phyloP scores from a whole-genome alignment of 2,113 vertebrate species.

The Emberiza fucata region DNA sequence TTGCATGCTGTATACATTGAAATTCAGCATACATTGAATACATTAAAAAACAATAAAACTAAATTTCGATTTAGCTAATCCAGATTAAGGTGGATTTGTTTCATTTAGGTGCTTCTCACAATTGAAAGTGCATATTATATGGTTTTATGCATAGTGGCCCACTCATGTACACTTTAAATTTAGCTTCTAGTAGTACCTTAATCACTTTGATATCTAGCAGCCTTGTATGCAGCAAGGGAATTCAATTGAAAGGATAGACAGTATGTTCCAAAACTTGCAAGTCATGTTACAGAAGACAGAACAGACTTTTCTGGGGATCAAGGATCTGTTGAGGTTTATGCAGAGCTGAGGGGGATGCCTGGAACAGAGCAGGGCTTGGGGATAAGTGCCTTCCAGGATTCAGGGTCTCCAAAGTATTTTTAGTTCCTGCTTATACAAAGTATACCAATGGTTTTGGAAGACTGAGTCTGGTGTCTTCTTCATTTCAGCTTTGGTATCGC shows the following conservation, averaged over 20 bases:
- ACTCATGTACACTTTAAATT: not conserved
- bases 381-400: not conserved
- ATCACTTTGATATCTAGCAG: not conserved
- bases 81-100: not conserved
- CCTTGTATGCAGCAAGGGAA: rapidly evolving
- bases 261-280: not conserved
- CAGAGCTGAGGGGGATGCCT: rapidly evolving
- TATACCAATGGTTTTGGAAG: not conserved
- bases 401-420: not conserved
- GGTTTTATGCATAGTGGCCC: not conserved
- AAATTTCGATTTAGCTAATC: not conserved
- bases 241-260: not conserved
- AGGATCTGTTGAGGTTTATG: not conserved
- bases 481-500: not conserved
- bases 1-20: not conserved
- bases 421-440: not conserved
- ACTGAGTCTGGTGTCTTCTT: not conserved
- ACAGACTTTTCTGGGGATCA: rapidly evolving
- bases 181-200: not conserved
- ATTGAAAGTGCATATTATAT: not conserved
- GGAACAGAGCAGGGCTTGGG: not conserved
- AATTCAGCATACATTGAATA: not conserved
- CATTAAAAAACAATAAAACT: not conserved
- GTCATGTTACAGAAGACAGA: not conserved
- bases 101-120: not conserved